These are phyloP conservation scores for Leptinotarsa texana DNA, from an alignment of 1,140 invertebrate species.

Conservation along the genomic window DNA sequence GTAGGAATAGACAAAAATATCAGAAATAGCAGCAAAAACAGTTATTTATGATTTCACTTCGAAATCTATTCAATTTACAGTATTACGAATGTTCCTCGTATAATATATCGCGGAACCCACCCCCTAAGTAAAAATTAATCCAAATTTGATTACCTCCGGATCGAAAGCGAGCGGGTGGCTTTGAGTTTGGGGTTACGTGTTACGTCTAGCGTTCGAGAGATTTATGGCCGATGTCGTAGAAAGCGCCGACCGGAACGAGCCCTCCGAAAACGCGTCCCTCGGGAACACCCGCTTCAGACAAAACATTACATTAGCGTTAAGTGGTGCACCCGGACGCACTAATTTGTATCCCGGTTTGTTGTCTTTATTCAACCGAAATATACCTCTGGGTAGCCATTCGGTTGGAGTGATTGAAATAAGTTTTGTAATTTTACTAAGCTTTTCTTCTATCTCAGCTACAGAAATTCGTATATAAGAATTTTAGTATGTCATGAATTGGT, in stretches of 20 bases:
- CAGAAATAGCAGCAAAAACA: no score
- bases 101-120: not conserved
- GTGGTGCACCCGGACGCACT: constrained; percentile 25
- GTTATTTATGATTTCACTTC: no score
- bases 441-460: no score
- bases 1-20: no score
- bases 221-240: not conserved
- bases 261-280: constrained; percentile 28
- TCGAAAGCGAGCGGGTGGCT: not conserved
- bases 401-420: no score
- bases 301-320: constrained; percentile 43
- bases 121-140: not conserved
- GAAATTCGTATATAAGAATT: no score
- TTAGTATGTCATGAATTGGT: no score
- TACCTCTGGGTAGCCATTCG: no score
- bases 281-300: constrained; percentile 23
- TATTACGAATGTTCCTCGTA: no score
- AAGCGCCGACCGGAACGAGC: constrained; percentile 13
- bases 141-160: constrained; percentile 5
- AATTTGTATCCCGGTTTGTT: not conserved
- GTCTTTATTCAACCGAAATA: not conserved
- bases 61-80: no score
- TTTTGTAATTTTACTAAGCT: no score
- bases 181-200: not conserved
- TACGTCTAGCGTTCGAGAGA: not conserved